Conservation (phyloP, 2,888 invertebrate species). For the Himalopsyche tibetana region DNA sequence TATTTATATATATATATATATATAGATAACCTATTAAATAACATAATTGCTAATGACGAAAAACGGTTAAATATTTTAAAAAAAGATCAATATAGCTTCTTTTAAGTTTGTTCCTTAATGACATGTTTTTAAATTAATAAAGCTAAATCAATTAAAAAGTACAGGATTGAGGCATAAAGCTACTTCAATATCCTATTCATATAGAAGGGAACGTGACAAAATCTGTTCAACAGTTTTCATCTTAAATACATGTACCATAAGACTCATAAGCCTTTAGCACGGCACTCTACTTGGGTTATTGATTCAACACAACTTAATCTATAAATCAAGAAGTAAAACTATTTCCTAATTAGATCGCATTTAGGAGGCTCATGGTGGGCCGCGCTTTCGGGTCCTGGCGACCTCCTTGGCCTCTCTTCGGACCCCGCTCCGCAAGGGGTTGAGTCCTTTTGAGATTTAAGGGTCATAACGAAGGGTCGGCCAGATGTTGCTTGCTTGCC, state of each 20-base stretch:
- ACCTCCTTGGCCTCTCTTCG: slow-evolving; percentile 48
- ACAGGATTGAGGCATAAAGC: no score
- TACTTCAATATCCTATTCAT: no score
- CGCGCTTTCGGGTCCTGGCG: slow-evolving; percentile 48
- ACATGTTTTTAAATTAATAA: no score
- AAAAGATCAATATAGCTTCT: no score
- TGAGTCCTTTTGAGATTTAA: slow-evolving; percentile 64
- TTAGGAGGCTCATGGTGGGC: slow-evolving; percentile 69
- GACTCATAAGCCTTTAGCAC: slow-evolving; percentile 36
- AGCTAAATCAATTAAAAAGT: no score
- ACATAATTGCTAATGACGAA: no score
- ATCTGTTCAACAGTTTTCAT: slow-evolving; percentile 1
- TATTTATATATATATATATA: no score
- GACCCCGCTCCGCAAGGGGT: slow-evolving; percentile 49
- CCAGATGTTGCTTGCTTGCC: slow-evolving; percentile 62
- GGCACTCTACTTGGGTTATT: slow-evolving; percentile 52
- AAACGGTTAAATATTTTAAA: no score
- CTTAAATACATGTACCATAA: slow-evolving; percentile 27
- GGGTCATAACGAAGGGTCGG: slow-evolving; percentile 64
- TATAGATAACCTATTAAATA: no score
- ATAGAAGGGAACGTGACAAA: neutral
- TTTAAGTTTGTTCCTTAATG: no score
- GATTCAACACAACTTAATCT: slow-evolving; percentile 73
- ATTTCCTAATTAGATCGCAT: slow-evolving; percentile 79
- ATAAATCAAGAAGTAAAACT: slow-evolving; percentile 79